These are phyloP conservation scores for Sorex araneus DNA, from an alignment of 2,113 vertebrate genomes.

Conservation along the genomic window DNA sequence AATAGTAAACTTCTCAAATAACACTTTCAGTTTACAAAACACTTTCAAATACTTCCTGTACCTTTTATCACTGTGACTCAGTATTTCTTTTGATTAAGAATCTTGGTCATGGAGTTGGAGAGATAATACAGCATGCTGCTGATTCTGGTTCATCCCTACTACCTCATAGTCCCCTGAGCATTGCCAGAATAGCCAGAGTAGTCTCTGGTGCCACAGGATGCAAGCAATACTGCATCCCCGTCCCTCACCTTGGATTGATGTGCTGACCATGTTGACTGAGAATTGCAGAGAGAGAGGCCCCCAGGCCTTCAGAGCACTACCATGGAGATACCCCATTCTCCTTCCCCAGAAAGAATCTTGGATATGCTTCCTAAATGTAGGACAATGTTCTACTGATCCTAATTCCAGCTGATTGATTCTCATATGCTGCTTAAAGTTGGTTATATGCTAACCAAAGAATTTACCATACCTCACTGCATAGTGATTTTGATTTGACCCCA, in stretches of 20 bases:
- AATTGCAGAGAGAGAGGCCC: too few species aligned
- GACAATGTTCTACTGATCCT: neutral
- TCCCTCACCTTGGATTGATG: too few species aligned
- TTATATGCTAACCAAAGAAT: neutral
- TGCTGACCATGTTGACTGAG: too few species aligned
- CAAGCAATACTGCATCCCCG: too few species aligned
- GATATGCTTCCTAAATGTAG: neutral
- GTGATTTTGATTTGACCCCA: neutral
- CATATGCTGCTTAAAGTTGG: neutral
- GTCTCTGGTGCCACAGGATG: too few species aligned
- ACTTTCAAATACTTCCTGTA: neutral
- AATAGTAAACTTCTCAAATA: conserved; percentile 21
- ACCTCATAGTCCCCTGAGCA: too few species aligned
- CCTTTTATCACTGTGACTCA: neutral
- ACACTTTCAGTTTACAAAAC: neutral
- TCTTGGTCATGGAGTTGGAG: neutral
- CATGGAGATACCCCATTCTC: too few species aligned
- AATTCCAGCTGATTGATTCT: neutral
- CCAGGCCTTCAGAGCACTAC: too few species aligned
- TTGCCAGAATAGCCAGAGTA: too few species aligned
- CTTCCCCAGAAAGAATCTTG: neutral
- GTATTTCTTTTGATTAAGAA: neutral
- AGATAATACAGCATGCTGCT: too few species aligned
- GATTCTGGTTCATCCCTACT: too few species aligned
- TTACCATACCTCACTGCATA: neutral